Evolutionary conservation across 2,888 invertebrate genomes (phyloP).

Genomic region (Octodonta nipae): DNA sequence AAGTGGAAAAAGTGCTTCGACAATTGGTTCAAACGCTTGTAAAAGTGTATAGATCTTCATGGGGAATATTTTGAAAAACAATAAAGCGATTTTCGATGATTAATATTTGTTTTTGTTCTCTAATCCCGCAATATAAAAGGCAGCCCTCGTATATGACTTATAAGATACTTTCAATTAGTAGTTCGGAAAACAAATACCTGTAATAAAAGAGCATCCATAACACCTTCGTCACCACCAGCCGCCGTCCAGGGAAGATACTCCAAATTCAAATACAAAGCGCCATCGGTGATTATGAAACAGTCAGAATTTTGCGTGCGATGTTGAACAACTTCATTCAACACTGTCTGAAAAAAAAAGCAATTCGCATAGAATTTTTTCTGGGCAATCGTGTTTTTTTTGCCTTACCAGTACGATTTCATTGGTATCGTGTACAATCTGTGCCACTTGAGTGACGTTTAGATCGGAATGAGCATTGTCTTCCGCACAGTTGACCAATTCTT

Average conservation of each 20-base stretch:
- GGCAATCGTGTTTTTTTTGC: background rate
- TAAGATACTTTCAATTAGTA: too few species aligned
- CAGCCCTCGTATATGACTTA: too few species aligned
- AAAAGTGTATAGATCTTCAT: too few species aligned
- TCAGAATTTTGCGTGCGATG: slow-evolving; percentile 46
- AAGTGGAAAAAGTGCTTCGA: too few species aligned
- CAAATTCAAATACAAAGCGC: slow-evolving; percentile 29
- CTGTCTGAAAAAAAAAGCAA: slow-evolving; percentile 32
- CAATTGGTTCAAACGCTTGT: too few species aligned
- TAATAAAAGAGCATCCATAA: slow-evolving; percentile 38
- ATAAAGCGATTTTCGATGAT: too few species aligned
- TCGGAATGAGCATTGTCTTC: slow-evolving; percentile 47
- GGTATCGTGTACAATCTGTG: slow-evolving; percentile 40
- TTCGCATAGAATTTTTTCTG: slow-evolving; percentile 3
- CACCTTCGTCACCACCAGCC: slow-evolving; percentile 41
- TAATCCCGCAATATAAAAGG: too few species aligned
- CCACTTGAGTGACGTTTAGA: slow-evolving; percentile 43
- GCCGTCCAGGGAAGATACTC: slow-evolving; percentile 70
- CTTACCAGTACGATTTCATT: slow-evolving; percentile 45
- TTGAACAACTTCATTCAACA: slow-evolving; percentile 51
- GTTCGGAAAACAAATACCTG: too few species aligned
- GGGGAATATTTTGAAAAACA: too few species aligned
- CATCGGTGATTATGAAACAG: slow-evolving; percentile 37
- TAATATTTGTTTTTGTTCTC: too few species aligned
- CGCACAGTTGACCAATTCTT: slow-evolving; percentile 46